Conservation (phyloP, 1,140 invertebrate genomes). For the Wasmannia auropunctata region DNA sequence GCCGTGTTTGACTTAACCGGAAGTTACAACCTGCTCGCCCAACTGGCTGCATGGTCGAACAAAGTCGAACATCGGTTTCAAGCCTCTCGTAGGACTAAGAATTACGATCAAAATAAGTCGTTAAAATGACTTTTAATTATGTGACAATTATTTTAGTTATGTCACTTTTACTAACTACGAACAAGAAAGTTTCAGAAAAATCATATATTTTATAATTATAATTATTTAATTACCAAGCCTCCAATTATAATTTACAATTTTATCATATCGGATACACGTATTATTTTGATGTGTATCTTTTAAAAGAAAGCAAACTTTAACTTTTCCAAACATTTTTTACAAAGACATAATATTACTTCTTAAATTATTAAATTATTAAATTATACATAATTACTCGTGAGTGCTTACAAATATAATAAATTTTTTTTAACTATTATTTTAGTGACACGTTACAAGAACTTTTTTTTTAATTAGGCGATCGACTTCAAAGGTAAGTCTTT, state of each 20-base stretch:
- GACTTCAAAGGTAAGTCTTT: constrained; percentile 14
- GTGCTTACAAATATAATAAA: neutral
- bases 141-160: constrained; percentile 8
- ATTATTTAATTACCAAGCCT: neutral
- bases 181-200: neutral
- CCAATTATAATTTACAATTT: neutral
- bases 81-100: constrained; percentile 60
- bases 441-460: neutral
- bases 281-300: neutral
- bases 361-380: neutral
- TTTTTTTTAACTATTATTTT: neutral
- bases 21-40: constrained; percentile 77
- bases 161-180: neutral
- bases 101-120: constrained; percentile 55
- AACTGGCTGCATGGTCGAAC: constrained; percentile 72
- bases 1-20: constrained; percentile 83
- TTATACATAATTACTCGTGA: neutral
- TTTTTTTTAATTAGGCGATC: neutral
- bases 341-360: neutral
- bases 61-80: constrained; percentile 62
- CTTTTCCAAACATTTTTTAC: neutral
- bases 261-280: neutral
- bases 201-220: neutral
- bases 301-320: neutral
- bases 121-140: neutral